phyloP scores from a whole-genome alignment of 2,113 vertebrate species.

The Dendropsophus ebraccatus region DNA sequence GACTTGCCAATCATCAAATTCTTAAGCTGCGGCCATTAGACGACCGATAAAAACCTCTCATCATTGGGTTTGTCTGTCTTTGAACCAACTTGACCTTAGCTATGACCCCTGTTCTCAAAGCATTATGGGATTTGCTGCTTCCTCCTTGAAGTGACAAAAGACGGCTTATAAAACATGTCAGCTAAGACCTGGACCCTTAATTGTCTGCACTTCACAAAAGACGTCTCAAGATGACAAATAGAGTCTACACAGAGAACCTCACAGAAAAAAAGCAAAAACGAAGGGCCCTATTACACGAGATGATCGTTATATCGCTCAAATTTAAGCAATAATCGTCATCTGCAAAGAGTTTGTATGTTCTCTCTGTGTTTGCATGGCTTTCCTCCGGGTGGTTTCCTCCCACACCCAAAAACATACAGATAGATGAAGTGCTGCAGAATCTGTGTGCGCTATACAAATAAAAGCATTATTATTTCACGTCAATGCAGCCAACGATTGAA shows the following conservation, averaged over 20 bases:
- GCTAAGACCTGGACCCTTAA: background rate
- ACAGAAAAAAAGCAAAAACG: too few species aligned
- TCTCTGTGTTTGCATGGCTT: too few species aligned
- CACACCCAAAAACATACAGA: too few species aligned
- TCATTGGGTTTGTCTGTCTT: constrained; percentile 32
- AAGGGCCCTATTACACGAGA: too few species aligned
- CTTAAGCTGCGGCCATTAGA: constrained; percentile 34
- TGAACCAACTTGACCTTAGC: constrained; percentile 42
- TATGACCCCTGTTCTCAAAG: constrained; percentile 30
- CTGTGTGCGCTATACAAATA: too few species aligned
- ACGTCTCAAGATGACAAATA: background rate
- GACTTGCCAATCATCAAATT: constrained; percentile 32
- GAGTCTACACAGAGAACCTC: background rate
- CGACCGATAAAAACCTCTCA: constrained; percentile 35
- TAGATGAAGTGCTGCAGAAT: too few species aligned
- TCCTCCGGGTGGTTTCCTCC: too few species aligned
- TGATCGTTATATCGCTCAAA: too few species aligned
- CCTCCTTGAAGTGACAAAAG: constrained; percentile 44
- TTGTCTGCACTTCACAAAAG: constrained; percentile 3
- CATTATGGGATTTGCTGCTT: constrained; percentile 49
- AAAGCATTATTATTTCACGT: too few species aligned
- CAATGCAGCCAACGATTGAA: too few species aligned
- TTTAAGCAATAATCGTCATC: too few species aligned
- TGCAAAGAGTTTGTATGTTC: too few species aligned
- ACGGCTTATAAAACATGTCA: constrained; percentile 30